Percentiles rank a stretch among this genome's conserved stretches.
Evolutionary conservation across 2,888 invertebrate genomes (phyloP).

Genomic region (Aricia artaxerxes): DNA sequence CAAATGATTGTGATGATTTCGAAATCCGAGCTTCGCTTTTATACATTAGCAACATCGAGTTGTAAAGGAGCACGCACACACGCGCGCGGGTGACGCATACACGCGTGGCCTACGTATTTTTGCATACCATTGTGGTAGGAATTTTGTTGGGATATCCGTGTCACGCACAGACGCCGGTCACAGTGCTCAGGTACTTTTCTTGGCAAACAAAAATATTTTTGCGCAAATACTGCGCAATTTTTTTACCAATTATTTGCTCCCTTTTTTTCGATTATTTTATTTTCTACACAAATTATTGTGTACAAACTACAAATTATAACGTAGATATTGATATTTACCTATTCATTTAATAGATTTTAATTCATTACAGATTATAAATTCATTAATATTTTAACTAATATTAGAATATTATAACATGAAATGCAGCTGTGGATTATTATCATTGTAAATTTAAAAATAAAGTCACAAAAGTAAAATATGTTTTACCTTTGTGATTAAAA

Average conservation of each 20-base stretch:
- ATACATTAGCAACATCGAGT: slow-evolving; percentile 77
- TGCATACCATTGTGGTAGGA: slow-evolving; percentile 61
- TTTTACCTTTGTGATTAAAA: not conserved
- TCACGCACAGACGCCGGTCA: slow-evolving; percentile 42
- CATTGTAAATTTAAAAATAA: not conserved
- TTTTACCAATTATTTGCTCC: not conserved
- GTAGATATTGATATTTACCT: too few relatives aligned
- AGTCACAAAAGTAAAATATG: not conserved
- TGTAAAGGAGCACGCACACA: slow-evolving; percentile 57
- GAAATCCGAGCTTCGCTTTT: slow-evolving; percentile 76
- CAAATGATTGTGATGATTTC: slow-evolving; percentile 78
- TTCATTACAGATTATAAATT: too few relatives aligned
- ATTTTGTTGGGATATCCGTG: slow-evolving; percentile 67
- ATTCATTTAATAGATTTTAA: too few relatives aligned
- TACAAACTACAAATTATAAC: too few relatives aligned
- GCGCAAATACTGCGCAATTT: not conserved
- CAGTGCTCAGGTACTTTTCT: slow-evolving; percentile 19
- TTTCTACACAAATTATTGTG: not conserved
- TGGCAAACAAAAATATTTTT: slow-evolving; percentile 7
- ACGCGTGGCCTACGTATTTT: slow-evolving; percentile 57
- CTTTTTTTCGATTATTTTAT: not conserved
- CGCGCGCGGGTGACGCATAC: slow-evolving; percentile 46
- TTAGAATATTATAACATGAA: not conserved
- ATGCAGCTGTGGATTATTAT: not conserved
- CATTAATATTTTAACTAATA: too few relatives aligned